phyloP scores from a whole-genome alignment of 2,888 invertebrate species.

The Nasonovia ribisnigri region DNA sequence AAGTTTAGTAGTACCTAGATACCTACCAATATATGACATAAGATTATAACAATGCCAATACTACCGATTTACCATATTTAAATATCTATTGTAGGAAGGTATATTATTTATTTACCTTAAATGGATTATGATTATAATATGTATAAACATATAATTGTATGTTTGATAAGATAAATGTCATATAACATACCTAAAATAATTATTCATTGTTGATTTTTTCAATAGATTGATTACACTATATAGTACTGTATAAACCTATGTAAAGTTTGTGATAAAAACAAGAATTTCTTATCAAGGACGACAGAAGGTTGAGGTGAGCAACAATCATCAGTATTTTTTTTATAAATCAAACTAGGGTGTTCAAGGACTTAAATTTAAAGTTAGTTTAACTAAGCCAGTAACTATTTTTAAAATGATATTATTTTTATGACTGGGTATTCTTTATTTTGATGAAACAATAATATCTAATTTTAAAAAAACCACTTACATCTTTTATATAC shows the following conservation, averaged over 20 bases:
- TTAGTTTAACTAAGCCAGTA: neutral
- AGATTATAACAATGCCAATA: neutral
- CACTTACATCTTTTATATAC: neutral
- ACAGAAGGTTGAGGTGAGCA: constrained; percentile 43
- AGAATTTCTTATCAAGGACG: constrained; percentile 39
- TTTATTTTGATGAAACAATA: neutral
- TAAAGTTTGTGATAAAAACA: constrained; percentile 13
- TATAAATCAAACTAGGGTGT: neutral
- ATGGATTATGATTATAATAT: neutral
- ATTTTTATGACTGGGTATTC: neutral
- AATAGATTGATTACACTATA: neutral
- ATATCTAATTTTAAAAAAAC: neutral
- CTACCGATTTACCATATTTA: neutral
- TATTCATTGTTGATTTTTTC: neutral
- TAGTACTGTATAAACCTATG: neutral
- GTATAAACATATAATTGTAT: neutral
- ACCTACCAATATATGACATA: neutral
- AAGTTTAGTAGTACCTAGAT: neutral
- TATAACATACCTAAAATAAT: neutral
- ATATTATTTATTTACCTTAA: neutral
- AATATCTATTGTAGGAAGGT: neutral
- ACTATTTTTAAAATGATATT: neutral
- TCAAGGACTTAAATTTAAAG: neutral
- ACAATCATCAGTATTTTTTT: constrained; percentile 4
- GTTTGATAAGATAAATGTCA: neutral